Base-by-base conservation (phyloP, 2,888 invertebrate genomes). In the Polylopha cassiicola region DNA sequence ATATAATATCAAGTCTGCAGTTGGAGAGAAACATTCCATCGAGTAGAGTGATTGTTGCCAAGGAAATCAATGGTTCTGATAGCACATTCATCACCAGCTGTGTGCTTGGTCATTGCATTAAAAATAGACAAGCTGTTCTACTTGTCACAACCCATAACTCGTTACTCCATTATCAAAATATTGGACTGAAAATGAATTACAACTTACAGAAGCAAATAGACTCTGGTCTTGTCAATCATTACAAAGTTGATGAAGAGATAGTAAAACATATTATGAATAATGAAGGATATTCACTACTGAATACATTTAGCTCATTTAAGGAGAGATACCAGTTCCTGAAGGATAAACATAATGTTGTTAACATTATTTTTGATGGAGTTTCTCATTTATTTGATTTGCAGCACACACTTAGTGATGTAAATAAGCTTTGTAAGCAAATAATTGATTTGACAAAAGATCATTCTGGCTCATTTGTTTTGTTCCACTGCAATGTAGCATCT, bases 131-230 rank as follows among this genome's bases (percentile, higher is more conserved):
- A 39, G 87, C 87, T 34, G 73, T 90, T 3, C 80, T 92, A 52
- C 73, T 93, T 29, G 77, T 93, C 30, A 87, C 90, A 31, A 81
- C 91, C 44, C 93, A 93, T 62, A 91, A 93, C 57, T 89, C 90
- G 1, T 78, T 91, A 29, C 87, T 87, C 36, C 93, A 94, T 63
- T 94, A 92, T 58, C 90, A 92, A 43, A 91, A 89, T 72, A 88
- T 93, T 18, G 91, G 92, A 7, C 88, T 91, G 59, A 90, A 91
- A 56, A 82, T 93, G 59, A 92, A 92, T 31, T 92, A 90, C 59
- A 92, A 92, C 65, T 72, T 93, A 17, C 84, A 87, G 37, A 84
- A 70, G 53, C 59, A 72, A 44, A 55, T 86, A 44, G 72, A 86
- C 5, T 59, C 58, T 27, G 80, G 77, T 13, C 54, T 73, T 6